Evolutionary conservation across 2,113 vertebrate genomes (phyloP).

Genomic region (Galeopterus variegatus): DNA sequence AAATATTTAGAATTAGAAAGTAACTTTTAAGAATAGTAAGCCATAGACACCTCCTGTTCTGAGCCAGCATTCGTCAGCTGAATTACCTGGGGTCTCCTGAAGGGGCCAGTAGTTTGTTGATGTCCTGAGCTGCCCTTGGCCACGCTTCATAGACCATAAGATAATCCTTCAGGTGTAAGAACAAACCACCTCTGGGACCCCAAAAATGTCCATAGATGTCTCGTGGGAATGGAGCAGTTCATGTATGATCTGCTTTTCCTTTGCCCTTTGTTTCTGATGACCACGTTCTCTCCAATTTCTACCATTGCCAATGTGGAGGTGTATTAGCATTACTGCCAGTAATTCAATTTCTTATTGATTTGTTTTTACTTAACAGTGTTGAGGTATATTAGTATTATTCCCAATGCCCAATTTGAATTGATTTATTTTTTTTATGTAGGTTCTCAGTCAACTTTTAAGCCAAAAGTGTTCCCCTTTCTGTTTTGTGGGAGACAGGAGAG

Average conservation of each 20-base stretch:
- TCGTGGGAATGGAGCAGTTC: background rate
- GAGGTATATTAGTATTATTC: background rate
- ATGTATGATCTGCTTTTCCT: background rate
- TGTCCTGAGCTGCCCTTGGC: background rate
- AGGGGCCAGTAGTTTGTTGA: background rate
- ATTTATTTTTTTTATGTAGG: background rate
- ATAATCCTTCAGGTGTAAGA: background rate
- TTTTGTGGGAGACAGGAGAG: background rate
- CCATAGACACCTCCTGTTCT: background rate
- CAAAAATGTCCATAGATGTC: background rate
- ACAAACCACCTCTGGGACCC: background rate
- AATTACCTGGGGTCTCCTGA: background rate
- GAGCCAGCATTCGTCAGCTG: background rate
- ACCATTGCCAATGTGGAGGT: background rate
- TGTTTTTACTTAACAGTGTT: background rate
- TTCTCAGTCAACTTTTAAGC: background rate
- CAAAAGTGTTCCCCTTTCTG: background rate
- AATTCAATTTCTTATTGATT: background rate
- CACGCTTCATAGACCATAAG: background rate
- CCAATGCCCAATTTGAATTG: background rate
- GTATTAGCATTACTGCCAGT: background rate
- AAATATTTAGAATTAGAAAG: background rate
- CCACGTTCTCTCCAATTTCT: background rate
- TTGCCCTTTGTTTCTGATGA: background rate
- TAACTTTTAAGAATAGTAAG: conserved; percentile 5